These are phyloP conservation scores for Scytalopus superciliaris DNA, from an alignment of 2,113 vertebrate species.

Conservation along the genomic window DNA sequence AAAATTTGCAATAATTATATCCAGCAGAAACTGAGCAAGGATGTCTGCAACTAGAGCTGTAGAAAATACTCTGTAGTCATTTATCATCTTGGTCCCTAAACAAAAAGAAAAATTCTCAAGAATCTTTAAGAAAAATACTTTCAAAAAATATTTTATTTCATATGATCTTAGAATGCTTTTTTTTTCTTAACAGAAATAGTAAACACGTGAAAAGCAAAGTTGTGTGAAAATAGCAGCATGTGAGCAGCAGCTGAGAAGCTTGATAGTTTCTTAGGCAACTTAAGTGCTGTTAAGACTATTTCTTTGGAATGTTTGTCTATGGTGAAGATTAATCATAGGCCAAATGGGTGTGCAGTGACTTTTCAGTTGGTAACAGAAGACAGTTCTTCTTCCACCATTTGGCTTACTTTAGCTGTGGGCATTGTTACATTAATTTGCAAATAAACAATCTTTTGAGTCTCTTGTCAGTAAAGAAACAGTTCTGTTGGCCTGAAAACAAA, in stretches of 20 bases:
- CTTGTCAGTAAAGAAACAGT: neutral
- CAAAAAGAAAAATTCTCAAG: neutral
- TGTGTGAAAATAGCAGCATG: neutral
- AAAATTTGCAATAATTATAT: neutral
- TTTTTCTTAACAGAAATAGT: neutral
- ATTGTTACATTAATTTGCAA: neutral
- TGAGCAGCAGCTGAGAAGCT: neutral
- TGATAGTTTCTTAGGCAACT: neutral
- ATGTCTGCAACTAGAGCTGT: neutral
- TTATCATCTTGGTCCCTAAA: neutral
- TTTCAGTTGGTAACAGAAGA: neutral
- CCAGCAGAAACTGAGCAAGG: neutral
- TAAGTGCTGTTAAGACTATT: neutral
- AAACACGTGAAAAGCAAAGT: neutral
- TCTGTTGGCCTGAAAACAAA: neutral
- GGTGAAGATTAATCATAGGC: neutral
- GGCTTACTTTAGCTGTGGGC: neutral
- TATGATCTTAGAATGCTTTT: neutral
- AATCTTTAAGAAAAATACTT: neutral
- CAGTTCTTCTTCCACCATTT: neutral
- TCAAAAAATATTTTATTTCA: neutral
- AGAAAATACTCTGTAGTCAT: neutral
- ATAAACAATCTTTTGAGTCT: neutral
- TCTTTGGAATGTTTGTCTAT: neutral
- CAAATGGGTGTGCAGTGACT: neutral